Percentiles rank a stretch among this genome's conserved stretches.
Evolutionary conservation across 2,888 invertebrate species (phyloP).

Genomic region (Antheraea yamamai): DNA sequence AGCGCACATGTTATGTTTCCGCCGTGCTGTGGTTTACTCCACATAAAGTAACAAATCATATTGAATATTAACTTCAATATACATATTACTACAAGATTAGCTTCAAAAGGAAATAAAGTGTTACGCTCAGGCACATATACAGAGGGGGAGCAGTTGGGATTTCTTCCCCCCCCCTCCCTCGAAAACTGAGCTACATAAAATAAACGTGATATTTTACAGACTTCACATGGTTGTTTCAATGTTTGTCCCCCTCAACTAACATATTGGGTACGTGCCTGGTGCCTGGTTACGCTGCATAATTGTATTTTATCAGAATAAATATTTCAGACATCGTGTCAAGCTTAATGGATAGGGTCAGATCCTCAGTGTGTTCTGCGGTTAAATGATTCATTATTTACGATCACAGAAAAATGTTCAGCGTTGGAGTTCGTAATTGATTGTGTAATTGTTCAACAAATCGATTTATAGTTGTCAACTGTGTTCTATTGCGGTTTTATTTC

Average conservation of each 20-base stretch:
- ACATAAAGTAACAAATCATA: too few relatives aligned
- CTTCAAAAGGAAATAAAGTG: not conserved
- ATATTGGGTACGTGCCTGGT: too few relatives aligned
- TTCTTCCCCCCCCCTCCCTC: too few relatives aligned
- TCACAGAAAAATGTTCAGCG: not conserved
- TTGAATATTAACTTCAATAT: too few relatives aligned
- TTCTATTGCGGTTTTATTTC: not conserved
- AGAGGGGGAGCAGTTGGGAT: too few relatives aligned
- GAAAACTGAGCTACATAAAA: too few relatives aligned
- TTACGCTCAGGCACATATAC: too few relatives aligned
- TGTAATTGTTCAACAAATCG: not conserved
- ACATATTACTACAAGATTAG: not conserved
- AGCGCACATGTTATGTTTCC: too few relatives aligned
- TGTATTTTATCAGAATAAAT: not conserved
- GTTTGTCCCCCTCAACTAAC: too few relatives aligned
- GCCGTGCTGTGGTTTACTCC: too few relatives aligned
- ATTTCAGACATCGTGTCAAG: not conserved
- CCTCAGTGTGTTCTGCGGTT: not conserved
- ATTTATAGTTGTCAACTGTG: not conserved
- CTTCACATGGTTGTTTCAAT: too few relatives aligned
- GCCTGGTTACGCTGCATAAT: not conserved
- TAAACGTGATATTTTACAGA: too few relatives aligned
- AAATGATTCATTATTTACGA: conserved; percentile 8
- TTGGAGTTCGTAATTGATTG: not conserved
- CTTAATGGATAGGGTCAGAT: not conserved